Percentiles rank a stretch among this genome's conserved stretches.
These are phyloP conservation scores for Tetranychus piercei DNA, from an alignment of 2,888 invertebrate species.

Conservation along the genomic window DNA sequence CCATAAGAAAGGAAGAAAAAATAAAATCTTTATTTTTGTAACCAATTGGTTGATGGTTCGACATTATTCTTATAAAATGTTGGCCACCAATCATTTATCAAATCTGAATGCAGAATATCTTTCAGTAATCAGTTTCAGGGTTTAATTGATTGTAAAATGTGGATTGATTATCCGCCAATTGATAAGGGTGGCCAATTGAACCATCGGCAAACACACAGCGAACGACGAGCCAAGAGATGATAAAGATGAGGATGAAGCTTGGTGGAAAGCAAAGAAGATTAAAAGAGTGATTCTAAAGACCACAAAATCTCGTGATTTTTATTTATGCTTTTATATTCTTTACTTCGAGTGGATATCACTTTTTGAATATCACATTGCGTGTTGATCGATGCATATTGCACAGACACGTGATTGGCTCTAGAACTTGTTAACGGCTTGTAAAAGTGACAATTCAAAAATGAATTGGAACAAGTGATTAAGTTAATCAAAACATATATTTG, in stretches of 20 bases:
- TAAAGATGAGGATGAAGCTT: background rate
- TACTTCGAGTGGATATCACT: background rate
- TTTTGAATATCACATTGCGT: constrained; percentile 1
- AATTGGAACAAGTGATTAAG: background rate
- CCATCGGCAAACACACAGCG: too few relatives aligned
- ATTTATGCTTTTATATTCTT: background rate
- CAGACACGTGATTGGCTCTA: background rate
- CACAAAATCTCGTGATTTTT: background rate
- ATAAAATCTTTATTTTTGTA: too few relatives aligned
- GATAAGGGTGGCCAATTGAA: too few relatives aligned
- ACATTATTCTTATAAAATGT: too few relatives aligned
- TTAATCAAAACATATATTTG: background rate
- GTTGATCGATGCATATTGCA: background rate
- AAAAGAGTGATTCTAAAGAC: background rate
- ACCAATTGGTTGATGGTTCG: too few relatives aligned
- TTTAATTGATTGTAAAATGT: background rate
- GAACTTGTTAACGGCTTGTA: background rate
- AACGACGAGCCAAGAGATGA: background rate
- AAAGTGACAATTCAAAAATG: background rate
- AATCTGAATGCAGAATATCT: background rate
- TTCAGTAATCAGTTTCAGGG: background rate
- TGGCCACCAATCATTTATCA: background rate
- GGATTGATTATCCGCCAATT: too few relatives aligned
- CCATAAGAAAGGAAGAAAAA: too few relatives aligned
- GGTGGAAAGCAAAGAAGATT: background rate